phyloP scores from a whole-genome alignment of 2,113 vertebrate genomes.

The Apteryx mantelli region DNA sequence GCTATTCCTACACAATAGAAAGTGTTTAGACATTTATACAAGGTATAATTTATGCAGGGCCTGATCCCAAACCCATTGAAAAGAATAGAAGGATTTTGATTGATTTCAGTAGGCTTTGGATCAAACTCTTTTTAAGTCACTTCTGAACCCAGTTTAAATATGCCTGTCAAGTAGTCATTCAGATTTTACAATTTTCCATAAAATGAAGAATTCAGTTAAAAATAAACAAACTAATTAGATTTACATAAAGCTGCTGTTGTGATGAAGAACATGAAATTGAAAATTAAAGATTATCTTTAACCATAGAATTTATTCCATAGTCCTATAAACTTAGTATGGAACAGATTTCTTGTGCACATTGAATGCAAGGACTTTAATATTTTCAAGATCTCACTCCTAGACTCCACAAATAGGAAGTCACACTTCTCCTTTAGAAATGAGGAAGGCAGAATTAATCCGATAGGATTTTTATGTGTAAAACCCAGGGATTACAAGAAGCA shows the following conservation, averaged over 20 bases:
- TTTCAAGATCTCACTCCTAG: not conserved
- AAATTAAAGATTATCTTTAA: not conserved
- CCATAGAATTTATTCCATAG: not conserved
- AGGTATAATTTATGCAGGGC: not conserved
- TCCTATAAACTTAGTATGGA: not conserved
- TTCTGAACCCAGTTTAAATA: not conserved
- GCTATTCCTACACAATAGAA: not conserved
- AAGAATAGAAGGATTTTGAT: not conserved
- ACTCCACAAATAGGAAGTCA: not conserved
- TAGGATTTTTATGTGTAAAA: conserved; percentile 10
- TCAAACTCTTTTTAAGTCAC: not conserved
- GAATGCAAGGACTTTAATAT: not conserved
- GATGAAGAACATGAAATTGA: not conserved
- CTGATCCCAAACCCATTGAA: not conserved
- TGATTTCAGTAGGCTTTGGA: not conserved
- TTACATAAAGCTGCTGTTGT: not conserved
- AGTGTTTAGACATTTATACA: not conserved
- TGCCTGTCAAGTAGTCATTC: not conserved
- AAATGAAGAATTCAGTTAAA: not conserved
- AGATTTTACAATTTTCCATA: not conserved
- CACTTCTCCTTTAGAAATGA: not conserved
- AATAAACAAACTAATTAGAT: not conserved
- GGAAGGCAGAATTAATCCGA: not conserved
- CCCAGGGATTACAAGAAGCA: not conserved
- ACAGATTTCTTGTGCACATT: not conserved